Evolutionary conservation across 2,888 invertebrate species (phyloP), one percentile per base, ranked within the genome.

Genomic region (Luperina nickerlii): DNA sequence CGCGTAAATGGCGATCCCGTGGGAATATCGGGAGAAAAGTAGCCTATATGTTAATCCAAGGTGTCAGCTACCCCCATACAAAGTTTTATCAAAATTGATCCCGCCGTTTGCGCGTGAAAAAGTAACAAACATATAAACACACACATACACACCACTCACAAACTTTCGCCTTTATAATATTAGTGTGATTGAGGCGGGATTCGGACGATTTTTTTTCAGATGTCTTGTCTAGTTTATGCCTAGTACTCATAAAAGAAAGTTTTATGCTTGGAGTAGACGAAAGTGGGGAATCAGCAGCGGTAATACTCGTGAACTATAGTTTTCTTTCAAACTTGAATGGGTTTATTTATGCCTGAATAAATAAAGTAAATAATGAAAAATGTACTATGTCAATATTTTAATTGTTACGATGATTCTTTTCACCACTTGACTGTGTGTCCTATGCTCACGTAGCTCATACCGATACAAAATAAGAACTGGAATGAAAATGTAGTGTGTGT

Each of bases 171-270:
- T 32, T 32, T 32, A 32, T 32, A 32, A 32, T 32, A 32, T 32
- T 32, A 32, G 32, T 32, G 32, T 32, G 32, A 32, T 87, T 87
- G 86, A 87, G 86, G 87, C 81, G 90, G 90, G 88, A n/a, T 93
- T 91, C 90, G 89, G 89, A 86, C 85, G 88, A 89, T 92, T 93
- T 90, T 92, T 90, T 91, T 92, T 91, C 89, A 88, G 88, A 87
- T 90, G 86, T 86, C 84, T 78, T 83, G 70, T 78, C 76, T 84
- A 84, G 66, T 76, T 80, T 86, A 85, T 82, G 71, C 74, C 60
- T 79, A 80, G 74, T 80, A 72, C 71, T 82, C 83, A 67, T 84
- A 81, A 85, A 86, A 72, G 42, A 72, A 80, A 78, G 32, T 72
- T 82, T 78, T 74, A 77, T 76, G 57, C 24, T 18, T 65, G 20